Base-by-base conservation (phyloP, 1,140 invertebrate species). In the Trachymyrmex cornetzi region DNA sequence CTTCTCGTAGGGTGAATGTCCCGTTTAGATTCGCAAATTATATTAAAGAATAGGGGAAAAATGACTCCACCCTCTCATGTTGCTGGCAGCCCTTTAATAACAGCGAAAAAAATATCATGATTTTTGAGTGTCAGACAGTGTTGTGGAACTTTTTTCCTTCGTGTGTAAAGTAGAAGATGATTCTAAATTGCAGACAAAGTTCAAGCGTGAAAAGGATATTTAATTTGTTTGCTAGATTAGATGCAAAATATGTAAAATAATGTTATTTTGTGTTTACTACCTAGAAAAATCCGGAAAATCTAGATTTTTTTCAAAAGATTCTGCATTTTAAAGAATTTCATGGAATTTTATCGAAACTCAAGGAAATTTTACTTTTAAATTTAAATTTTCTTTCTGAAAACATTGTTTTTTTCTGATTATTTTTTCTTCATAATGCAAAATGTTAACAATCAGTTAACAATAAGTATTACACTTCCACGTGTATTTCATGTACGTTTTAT, bases 81-180 rank as follows among this genome's bases (percentile, higher is more conserved):
- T 67, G 64, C 75, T 93, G 92, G 92, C 92, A 93, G 92, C 87
- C 88, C 90, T 91, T 93, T 92, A 93, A 88, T 87, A 34, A 71
- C 61, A 88, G 57, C 81, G 55, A 79, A 81, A 66, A 66, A 84
- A 77, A 24, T 48, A 30, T 2, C 16, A 22, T 2, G 64, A 38
- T 30, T 55, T 16, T 48, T 19, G 34, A 63, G 48, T 24, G 19
- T 67, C 44, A 63, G 11, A 14, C 22, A 50, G 5, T 57, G 27
- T 55, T 14, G 30, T 9, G 19, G n/a, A 19, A 11, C 14, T 27
- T 30, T 44, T 44, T 67, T 67, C 34, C 44, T 22, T 67, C 11
- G 11, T 12, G 9, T 22, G 11, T 22, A 44, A 48, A 67, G 5
- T n/a, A 38, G 30, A 22, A n/a, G 34, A 24, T 5, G 19, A 38